Evolutionary conservation across 2,888 invertebrate species (phyloP).

Genomic region (Zygogramma bicolorata): DNA sequence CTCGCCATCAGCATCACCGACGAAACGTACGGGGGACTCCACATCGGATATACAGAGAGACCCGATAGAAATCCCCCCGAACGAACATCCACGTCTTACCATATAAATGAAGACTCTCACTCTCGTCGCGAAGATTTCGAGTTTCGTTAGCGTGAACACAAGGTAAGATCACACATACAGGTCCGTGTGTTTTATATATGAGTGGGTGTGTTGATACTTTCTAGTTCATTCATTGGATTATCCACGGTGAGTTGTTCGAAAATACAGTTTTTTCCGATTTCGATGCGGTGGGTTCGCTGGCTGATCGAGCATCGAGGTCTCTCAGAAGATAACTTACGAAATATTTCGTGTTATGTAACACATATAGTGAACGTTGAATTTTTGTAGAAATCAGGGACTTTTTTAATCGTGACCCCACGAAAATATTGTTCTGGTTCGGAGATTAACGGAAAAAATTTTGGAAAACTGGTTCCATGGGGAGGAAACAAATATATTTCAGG

Average conservation of each 20-base stretch:
- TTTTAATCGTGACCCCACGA: not conserved
- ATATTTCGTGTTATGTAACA: slow-evolving; percentile 1
- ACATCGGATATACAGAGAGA: slow-evolving; percentile 8
- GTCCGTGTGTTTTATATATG: slow-evolving; percentile 40
- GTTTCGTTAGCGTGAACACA: slow-evolving; percentile 49
- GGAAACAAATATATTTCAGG: too few species aligned
- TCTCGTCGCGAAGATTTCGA: slow-evolving; percentile 52
- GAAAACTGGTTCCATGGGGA: too few species aligned
- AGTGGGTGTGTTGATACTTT: slow-evolving; percentile 53
- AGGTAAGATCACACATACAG: slow-evolving; percentile 48
- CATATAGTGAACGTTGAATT: not conserved
- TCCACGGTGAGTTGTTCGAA: slow-evolving; percentile 45
- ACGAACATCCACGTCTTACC: slow-evolving; percentile 40
- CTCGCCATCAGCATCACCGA: not conserved
- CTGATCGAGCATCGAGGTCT: slow-evolving; percentile 15
- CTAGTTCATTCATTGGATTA: slow-evolving; percentile 46
- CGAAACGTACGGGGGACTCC: slow-evolving; percentile 9
- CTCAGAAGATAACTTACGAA: not conserved
- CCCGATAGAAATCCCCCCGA: slow-evolving; percentile 41
- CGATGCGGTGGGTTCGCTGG: not conserved
- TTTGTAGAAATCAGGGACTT: not conserved
- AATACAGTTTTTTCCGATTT: not conserved
- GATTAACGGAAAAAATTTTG: too few species aligned
- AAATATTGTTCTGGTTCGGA: too few species aligned
- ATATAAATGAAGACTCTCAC: slow-evolving; percentile 52